Evolutionary conservation across 1,140 invertebrate genomes (phyloP).

Genomic region (Chrysomallon squamiferum): DNA sequence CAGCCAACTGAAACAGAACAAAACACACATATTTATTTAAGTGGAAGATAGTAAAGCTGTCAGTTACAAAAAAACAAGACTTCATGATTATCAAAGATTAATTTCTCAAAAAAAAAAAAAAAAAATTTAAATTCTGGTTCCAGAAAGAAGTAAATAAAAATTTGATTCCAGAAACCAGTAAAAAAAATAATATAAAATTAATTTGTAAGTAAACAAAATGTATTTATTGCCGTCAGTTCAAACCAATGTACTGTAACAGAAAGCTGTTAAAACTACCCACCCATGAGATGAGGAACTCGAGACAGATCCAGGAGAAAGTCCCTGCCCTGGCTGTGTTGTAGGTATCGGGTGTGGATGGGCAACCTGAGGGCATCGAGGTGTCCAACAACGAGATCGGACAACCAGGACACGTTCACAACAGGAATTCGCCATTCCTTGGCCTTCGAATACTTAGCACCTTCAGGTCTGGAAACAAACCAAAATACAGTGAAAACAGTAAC

Average conservation of each 20-base stretch:
- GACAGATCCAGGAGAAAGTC: constrained; percentile 88
- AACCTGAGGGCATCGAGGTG: constrained; percentile 79
- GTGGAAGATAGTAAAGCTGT: neutral
- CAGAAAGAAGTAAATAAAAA: no score
- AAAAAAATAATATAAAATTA: no score
- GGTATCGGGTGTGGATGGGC: constrained; percentile 83
- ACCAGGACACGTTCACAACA: constrained; percentile 91
- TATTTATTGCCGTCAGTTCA: no score
- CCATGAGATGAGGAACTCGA: constrained; percentile 87
- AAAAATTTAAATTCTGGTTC: no score
- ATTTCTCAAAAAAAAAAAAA: no score
- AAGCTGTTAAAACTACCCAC: no score
- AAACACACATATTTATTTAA: no score
- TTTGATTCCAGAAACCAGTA: no score
- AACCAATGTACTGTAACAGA: no score
- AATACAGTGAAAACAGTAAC: neutral
- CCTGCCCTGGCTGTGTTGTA: constrained; percentile 80
- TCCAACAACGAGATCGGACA: constrained; percentile 91
- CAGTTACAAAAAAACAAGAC: no score
- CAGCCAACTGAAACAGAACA: constrained; percentile 84
- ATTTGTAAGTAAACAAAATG: no score
- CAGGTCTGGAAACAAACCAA: constrained; percentile 68
- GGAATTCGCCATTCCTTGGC: constrained; percentile 86
- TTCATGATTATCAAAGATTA: no score
- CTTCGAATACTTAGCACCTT: constrained; percentile 86